Percentiles rank a stretch among this genome's conserved stretches.
Conservation (phyloP, 1,140 invertebrate species). For the Lordiphosa clarofinis region DNA sequence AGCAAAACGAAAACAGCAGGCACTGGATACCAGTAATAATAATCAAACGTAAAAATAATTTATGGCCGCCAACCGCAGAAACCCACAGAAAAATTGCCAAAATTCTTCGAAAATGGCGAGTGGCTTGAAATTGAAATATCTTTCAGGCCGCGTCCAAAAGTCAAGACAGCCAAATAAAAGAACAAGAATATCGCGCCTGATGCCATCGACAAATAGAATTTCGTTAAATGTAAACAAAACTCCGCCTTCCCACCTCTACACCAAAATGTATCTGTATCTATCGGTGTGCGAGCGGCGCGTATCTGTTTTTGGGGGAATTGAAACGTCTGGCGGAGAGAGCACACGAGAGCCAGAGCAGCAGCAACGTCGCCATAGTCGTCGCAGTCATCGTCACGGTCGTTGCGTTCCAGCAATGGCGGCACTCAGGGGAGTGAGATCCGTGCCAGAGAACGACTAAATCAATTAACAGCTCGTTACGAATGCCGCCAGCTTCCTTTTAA, state of each 20-base stretch:
- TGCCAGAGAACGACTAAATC: slow-evolving; percentile 66
- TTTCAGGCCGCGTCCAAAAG: slow-evolving; percentile 55
- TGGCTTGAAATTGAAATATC: slow-evolving; percentile 74
- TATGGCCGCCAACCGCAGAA: slow-evolving; percentile 56
- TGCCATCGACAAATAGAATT: slow-evolving; percentile 76
- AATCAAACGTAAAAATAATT: slow-evolving; percentile 76
- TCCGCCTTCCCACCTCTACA: slow-evolving; percentile 54
- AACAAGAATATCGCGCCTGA: slow-evolving; percentile 52
- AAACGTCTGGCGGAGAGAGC: slow-evolving; percentile 26
- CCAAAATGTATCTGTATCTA: slow-evolving; percentile 34
- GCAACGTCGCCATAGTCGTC: slow-evolving; percentile 28
- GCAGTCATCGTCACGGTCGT: slow-evolving; percentile 61
- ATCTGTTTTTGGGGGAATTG: slow-evolving; percentile 35
- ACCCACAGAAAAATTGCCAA: slow-evolving; percentile 31
- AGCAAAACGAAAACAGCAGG: slow-evolving; percentile 43
- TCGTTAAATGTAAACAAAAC: slow-evolving; percentile 79
- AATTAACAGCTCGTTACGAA: slow-evolving; percentile 74
- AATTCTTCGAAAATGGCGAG: slow-evolving; percentile 65
- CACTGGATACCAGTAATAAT: slow-evolving; percentile 58
- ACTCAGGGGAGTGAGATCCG: slow-evolving; percentile 43
- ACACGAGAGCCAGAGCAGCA: not conserved
- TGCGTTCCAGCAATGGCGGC: slow-evolving; percentile 60
- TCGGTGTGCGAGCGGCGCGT: slow-evolving; percentile 6
- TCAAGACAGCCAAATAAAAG: slow-evolving; percentile 36
- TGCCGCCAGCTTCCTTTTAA: slow-evolving; percentile 54